phyloP scores from a whole-genome alignment of 2,888 invertebrate genomes.

The Philonicus albiceps region DNA sequence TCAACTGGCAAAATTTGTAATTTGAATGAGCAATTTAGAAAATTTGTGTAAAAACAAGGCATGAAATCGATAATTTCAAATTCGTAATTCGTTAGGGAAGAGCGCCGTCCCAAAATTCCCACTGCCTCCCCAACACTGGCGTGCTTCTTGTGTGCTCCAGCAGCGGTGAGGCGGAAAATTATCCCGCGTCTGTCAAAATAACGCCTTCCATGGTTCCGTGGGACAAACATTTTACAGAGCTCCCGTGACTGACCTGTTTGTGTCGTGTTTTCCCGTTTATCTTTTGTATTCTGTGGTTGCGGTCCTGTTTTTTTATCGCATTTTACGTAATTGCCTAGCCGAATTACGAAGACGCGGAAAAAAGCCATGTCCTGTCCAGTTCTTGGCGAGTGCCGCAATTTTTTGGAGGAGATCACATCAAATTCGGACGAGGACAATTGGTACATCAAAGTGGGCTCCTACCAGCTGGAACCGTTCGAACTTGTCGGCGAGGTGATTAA shows the following conservation, averaged over 20 bases:
- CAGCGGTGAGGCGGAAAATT: background rate
- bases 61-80: background rate
- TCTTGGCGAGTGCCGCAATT: background rate
- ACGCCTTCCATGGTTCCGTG: background rate
- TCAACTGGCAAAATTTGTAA: too few species aligned
- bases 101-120: background rate
- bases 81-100: background rate
- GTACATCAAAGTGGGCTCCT: conserved; percentile 28
- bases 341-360: background rate
- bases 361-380: conserved; percentile 10
- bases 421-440: conserved; percentile 10
- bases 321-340: background rate
- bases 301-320: background rate
- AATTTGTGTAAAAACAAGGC: too few species aligned
- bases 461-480: background rate
- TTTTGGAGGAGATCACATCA: conserved; percentile 14
- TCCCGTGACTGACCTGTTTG: conserved; percentile 4
- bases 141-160: background rate
- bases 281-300: background rate
- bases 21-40: too few species aligned
- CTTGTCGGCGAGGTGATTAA: conserved; percentile 25
- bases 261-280: background rate
- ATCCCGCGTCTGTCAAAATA: background rate
- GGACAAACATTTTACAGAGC: background rate
- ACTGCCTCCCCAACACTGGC: background rate